A percentile compares a stretch with the other conserved stretches of the same genome.
Evolutionary conservation across 2,888 invertebrate species (phyloP).

Genomic region (Apocheima hispidaria): DNA sequence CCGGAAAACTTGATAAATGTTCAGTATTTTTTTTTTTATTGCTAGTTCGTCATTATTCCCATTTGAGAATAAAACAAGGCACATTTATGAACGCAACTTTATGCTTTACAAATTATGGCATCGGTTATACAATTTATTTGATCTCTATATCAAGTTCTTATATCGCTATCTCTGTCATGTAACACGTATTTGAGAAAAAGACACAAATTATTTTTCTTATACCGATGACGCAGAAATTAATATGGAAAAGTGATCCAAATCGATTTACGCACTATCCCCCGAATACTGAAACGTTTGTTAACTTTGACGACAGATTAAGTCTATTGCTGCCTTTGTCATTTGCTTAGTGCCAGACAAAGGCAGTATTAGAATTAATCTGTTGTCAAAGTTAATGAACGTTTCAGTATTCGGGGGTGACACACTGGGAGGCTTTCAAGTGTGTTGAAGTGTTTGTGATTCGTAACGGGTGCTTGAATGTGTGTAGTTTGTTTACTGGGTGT

Average conservation of each 20-base stretch:
- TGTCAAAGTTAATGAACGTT: too few relatives aligned
- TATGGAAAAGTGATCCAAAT: constrained; percentile 6
- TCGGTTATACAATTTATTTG: not conserved
- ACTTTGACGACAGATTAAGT: too few relatives aligned
- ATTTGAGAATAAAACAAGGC: not conserved
- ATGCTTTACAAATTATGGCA: not conserved
- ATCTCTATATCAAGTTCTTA: not conserved
- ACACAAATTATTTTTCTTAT: not conserved
- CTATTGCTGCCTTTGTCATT: too few relatives aligned
- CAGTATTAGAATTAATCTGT: too few relatives aligned
- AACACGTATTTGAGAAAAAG: not conserved
- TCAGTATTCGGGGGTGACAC: too few relatives aligned
- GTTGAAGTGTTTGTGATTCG: constrained; percentile 6
- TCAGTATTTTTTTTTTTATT: not conserved
- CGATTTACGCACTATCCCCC: constrained; percentile 11
- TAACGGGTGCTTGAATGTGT: constrained; percentile 6
- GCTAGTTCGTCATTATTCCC: not conserved
- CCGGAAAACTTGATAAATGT: too few relatives aligned
- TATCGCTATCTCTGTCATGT: not conserved
- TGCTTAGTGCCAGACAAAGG: not conserved
- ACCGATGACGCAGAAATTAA: not conserved
- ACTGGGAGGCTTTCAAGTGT: not conserved
- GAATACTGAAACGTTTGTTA: too few relatives aligned
- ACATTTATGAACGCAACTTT: not conserved
- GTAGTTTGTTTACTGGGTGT: constrained; percentile 8